Percentiles rank a stretch among this genome's conserved stretches.
phyloP scores from a whole-genome alignment of 2,888 invertebrate species.

The Spicauda simplicius region DNA sequence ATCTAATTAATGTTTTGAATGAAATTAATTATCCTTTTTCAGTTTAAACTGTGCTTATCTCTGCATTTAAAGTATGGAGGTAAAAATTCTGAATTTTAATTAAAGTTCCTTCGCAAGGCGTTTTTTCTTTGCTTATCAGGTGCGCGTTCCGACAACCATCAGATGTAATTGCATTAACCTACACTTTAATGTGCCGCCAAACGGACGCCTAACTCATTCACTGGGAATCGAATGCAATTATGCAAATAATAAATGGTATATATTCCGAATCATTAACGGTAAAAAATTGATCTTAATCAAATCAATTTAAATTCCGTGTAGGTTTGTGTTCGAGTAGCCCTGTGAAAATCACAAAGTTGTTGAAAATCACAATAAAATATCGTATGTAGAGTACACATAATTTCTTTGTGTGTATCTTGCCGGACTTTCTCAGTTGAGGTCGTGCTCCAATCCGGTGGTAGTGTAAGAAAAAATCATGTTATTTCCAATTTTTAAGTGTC shows the following conservation, averaged over 20 bases:
- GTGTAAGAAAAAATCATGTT: too few species aligned
- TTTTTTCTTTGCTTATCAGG: conserved; percentile 77
- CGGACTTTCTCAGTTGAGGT: too few species aligned
- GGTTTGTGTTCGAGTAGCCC: too few species aligned
- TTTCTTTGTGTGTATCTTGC: too few species aligned
- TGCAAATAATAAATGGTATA: conserved; percentile 24
- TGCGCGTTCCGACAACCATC: conserved; percentile 69
- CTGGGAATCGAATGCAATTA: conserved; percentile 37
- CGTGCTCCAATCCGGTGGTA: too few species aligned
- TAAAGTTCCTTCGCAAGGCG: conserved; percentile 67
- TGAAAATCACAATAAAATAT: neutral
- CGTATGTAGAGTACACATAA: neutral
- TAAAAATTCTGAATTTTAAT: conserved; percentile 71
- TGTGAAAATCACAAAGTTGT: neutral
- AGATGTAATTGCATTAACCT: conserved; percentile 72
- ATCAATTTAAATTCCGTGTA: conserved; percentile 1
- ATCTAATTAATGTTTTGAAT: conserved; percentile 60
- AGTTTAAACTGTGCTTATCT: conserved; percentile 51
- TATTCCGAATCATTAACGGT: conserved; percentile 16
- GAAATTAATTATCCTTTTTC: conserved; percentile 57
- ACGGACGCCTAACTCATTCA: conserved; percentile 54
- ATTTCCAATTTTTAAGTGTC: too few species aligned
- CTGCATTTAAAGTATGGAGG: conserved; percentile 56
- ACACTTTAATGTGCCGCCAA: conserved; percentile 68
- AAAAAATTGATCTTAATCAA: neutral